Evolutionary conservation across 2,797 vertebrate genomes (phyloP).

Genomic region (Micromesistius poutassou): DNA sequence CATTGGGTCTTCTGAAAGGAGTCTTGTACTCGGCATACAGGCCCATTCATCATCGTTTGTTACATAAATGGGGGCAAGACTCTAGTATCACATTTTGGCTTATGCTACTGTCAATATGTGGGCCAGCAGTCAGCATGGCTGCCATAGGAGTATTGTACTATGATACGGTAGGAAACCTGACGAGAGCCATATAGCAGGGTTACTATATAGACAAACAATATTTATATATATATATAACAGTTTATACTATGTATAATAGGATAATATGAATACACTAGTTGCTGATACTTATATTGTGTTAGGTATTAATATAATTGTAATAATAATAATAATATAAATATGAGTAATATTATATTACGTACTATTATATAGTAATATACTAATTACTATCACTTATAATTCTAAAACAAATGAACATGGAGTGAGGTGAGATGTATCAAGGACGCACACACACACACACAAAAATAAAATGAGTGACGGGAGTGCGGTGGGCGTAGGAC

Average conservation of each 20-base stretch:
- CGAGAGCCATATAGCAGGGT: background rate
- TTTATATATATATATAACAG: too few species aligned
- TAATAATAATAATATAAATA: too few species aligned
- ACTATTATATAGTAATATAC: too few species aligned
- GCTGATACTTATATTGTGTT: too few species aligned
- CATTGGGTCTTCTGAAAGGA: background rate
- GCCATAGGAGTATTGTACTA: background rate
- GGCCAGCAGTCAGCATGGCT: background rate
- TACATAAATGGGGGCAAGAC: background rate
- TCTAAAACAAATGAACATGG: too few species aligned
- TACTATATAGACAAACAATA: background rate
- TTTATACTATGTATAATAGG: too few species aligned
- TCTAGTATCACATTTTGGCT: background rate
- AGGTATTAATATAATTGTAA: too few species aligned
- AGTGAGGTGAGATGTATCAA: background rate
- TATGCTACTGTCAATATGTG: background rate
- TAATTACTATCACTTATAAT: too few species aligned
- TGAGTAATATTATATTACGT: too few species aligned
- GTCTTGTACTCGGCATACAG: background rate
- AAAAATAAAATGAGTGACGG: background rate
- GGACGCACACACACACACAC: background rate
- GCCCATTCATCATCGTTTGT: background rate
- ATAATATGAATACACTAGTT: too few species aligned
- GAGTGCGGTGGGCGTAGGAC: conserved; percentile 26
- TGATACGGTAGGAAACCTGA: background rate